phyloP scores from a whole-genome alignment of 2,113 vertebrate genomes.

The Kobus ellipsiprymnus region DNA sequence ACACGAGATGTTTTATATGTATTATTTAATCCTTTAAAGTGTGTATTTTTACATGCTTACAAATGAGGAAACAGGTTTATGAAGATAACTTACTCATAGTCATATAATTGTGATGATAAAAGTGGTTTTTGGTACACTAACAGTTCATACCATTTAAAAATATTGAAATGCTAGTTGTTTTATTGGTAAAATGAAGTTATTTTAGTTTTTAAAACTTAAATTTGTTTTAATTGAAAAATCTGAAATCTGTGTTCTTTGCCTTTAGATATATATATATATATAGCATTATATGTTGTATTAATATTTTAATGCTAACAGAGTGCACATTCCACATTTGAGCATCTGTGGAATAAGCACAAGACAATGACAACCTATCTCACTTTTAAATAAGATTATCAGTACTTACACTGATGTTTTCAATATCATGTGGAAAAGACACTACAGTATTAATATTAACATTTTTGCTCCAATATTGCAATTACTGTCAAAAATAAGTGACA shows the following conservation, averaged over 20 bases:
- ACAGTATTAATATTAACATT: not conserved
- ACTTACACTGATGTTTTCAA: not conserved
- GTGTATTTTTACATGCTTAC: not conserved
- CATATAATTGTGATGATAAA: not conserved
- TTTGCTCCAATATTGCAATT: not conserved
- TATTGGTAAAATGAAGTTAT: not conserved
- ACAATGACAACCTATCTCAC: not conserved
- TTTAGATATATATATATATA: not conserved
- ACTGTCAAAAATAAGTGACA: not conserved
- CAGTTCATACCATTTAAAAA: not conserved
- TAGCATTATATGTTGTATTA: not conserved
- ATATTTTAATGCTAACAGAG: not conserved
- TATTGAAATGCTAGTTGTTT: not conserved
- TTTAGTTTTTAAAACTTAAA: not conserved
- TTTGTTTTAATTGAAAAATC: not conserved
- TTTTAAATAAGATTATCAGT: constrained; percentile 17
- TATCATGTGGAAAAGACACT: not conserved
- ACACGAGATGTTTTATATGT: not conserved
- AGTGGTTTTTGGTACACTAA: not conserved
- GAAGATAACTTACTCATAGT: not conserved
- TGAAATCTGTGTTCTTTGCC: not conserved
- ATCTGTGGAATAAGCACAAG: not conserved
- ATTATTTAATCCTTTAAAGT: not conserved
- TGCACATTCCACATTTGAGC: not conserved
- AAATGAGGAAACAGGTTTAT: not conserved